Base-by-base conservation (phyloP, 2,888 invertebrate species). In the Coelopa pilipes region DNA sequence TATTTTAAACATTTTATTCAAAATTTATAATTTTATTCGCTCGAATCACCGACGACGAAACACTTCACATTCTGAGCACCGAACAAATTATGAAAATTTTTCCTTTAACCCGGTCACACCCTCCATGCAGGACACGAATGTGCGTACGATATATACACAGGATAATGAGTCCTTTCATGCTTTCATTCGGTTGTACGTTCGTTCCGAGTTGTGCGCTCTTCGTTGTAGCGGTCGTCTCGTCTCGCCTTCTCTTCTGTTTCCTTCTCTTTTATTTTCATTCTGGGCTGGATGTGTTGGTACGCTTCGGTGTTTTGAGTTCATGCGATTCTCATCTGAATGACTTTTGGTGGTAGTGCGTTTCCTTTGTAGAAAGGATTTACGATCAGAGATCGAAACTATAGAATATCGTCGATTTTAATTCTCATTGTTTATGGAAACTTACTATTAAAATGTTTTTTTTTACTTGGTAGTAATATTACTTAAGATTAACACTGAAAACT, bases 41-140 rank as follows among this genome's bases (percentile, higher is more conserved):
- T 69, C 55, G 65, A 45, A 12, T 15, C 69, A 21, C 13, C 59
- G 50, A 70, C 72, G 71, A 62, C 70, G 68, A 75, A 72, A 83
- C 81, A 82, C 85, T 85, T 82, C 77, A 82, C 83, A 82, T 86
- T 82, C 82, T 84, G 81, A 85, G 83, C 81, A 83, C 82, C 84
- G 81, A 85, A 83, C 82, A 82, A 83, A 84, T 84, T 85, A 85
- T 85, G 85, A 84, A 85, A 85, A 85, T 83, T 85, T 82, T 80
- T 80, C 81, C 82, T 85, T 84, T 85, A 86, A 86, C 85, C 86
- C 86, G 87, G 86, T 86, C 87, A 87, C 87, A 87, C 87, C 87
- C 87, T 87, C 87, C 84, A 83, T 82, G 84, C 81, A 81, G 83
- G 80, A 80, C 78, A 79, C 80, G 81, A 81, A 81, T 79, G 75